Percentiles rank a stretch among this genome's conserved stretches.
These are phyloP conservation scores for Sinotaia quadrata DNA, from an alignment of 2,888 invertebrate species.

Conservation along the genomic window DNA sequence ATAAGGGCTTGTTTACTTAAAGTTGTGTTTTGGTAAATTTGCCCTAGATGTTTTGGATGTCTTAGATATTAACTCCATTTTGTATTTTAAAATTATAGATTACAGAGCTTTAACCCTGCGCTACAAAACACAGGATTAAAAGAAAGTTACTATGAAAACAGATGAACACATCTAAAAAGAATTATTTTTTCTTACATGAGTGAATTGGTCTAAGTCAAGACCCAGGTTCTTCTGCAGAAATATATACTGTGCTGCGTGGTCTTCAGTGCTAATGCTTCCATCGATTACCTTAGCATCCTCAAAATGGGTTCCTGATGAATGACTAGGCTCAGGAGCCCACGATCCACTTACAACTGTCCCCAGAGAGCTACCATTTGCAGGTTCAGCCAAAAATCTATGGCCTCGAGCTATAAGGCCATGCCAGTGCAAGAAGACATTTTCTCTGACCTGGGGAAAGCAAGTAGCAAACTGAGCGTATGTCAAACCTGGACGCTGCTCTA, in stretches of 20 bases:
- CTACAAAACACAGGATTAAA: background rate
- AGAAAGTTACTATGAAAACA: background rate
- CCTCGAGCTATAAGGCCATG: slow-evolving; percentile 37
- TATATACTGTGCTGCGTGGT: slow-evolving; percentile 21
- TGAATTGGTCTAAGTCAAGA: slow-evolving; percentile 31
- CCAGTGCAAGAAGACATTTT: slow-evolving; percentile 40
- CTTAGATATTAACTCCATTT: too few relatives aligned
- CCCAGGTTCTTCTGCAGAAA: slow-evolving; percentile 36
- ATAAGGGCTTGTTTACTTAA: too few relatives aligned
- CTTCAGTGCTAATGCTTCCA: background rate
- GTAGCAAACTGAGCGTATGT: slow-evolving; percentile 39
- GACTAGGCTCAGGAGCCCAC: too few relatives aligned
- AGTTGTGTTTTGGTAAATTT: too few relatives aligned
- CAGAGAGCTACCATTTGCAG: background rate
- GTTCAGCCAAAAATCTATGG: slow-evolving; percentile 35
- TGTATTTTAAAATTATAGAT: background rate
- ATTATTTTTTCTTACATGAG: slow-evolving; percentile 15
- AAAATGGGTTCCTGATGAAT: too few relatives aligned
- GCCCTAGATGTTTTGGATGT: too few relatives aligned
- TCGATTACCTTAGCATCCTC: slow-evolving; percentile 8
- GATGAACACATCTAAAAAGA: background rate
- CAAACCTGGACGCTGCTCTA: slow-evolving; percentile 41
- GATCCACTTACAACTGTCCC: too few relatives aligned
- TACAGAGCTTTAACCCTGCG: background rate
- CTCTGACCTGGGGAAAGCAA: slow-evolving; percentile 40